Percentiles rank a stretch among this genome's conserved stretches.
phyloP scores from a whole-genome alignment of 2,113 vertebrate genomes.

The Hipposideros armiger region DNA sequence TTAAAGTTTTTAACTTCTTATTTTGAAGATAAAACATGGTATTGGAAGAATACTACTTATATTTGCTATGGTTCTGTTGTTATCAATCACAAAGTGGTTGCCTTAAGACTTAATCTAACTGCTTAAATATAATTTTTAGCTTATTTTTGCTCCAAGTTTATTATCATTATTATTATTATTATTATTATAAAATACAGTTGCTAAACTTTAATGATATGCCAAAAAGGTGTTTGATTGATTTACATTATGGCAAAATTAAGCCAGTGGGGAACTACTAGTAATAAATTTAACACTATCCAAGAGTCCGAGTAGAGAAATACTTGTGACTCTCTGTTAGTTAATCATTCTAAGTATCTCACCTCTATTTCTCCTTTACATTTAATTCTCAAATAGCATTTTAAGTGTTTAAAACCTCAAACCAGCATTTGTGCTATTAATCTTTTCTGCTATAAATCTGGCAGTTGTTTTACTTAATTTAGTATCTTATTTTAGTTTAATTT shows the following conservation, averaged over 20 bases:
- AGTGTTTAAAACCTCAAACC: background rate
- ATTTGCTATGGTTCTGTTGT: background rate
- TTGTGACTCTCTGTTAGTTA: background rate
- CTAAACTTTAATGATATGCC: background rate
- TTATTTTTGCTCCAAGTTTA: background rate
- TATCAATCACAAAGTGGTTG: background rate
- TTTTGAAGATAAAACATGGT: background rate
- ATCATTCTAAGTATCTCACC: background rate
- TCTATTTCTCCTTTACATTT: conserved; percentile 7
- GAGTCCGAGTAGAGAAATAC: background rate
- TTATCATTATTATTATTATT: background rate
- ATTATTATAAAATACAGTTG: background rate
- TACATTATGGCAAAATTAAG: background rate
- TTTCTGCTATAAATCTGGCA: background rate
- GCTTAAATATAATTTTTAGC: background rate
- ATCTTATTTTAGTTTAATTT: conserved; percentile 54
- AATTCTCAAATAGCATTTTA: background rate
- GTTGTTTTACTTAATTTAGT: conserved; percentile 25
- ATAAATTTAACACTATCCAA: background rate
- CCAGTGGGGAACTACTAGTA: background rate
- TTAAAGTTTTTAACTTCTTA: background rate
- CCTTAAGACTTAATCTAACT: background rate
- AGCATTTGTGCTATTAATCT: background rate
- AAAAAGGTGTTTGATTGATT: conserved; percentile 20
- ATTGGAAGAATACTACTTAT: background rate